phyloP scores from a whole-genome alignment of 2,113 vertebrate genomes.

The Meles meles region DNA sequence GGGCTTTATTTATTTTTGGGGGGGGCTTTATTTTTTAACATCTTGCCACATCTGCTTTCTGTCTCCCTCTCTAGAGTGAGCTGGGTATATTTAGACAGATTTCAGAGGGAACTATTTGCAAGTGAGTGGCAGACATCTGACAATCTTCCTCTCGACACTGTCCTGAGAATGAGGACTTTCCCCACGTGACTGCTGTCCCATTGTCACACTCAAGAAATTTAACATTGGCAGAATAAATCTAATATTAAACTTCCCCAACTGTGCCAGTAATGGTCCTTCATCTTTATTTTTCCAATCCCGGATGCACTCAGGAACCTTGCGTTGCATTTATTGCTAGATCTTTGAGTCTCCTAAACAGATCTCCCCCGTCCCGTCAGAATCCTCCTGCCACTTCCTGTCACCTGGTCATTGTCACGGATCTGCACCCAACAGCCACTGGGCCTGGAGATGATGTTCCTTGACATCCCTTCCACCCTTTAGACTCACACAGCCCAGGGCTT shows the following conservation, averaged over 20 bases:
- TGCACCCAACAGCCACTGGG: accelerated
- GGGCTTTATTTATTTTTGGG: neutral
- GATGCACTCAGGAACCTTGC: neutral
- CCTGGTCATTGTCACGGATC: neutral
- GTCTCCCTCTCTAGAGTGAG: neutral
- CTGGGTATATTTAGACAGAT: neutral
- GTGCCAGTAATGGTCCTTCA: neutral
- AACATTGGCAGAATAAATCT: neutral
- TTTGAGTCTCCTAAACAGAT: neutral
- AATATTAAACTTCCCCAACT: neutral
- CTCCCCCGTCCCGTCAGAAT: neutral
- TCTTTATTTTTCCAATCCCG: neutral
- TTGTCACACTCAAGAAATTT: neutral
- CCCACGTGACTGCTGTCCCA: neutral
- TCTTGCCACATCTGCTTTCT: neutral
- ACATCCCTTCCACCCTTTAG: neutral
- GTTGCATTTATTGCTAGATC: neutral
- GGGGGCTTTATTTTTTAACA: neutral
- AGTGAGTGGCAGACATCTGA: neutral
- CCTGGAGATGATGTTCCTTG: accelerated
- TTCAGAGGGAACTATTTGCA: neutral
- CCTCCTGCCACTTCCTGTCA: neutral
- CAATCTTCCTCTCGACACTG: neutral
- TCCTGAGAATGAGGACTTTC: neutral
- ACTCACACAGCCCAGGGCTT: neutral